Percentiles rank a stretch among this genome's conserved stretches.
phyloP scores from a whole-genome alignment of 2,113 vertebrate genomes.

The Mola mola region DNA sequence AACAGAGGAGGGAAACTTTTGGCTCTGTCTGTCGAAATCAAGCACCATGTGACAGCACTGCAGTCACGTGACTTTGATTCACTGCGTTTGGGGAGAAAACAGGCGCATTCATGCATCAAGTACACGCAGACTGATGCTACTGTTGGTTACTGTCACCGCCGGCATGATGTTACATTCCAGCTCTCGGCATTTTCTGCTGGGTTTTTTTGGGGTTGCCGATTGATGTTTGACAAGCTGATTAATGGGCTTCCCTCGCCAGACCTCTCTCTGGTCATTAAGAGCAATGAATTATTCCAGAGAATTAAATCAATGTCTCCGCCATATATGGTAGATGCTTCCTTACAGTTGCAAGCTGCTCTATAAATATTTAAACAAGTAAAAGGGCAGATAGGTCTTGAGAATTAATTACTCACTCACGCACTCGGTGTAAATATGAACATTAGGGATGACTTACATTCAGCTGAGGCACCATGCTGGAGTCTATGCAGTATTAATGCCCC shows the following conservation, averaged over 20 bases:
- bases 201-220: not conserved
- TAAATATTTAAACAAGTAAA: constrained; percentile 83
- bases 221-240: constrained; percentile 30
- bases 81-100: constrained; percentile 13
- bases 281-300: constrained; percentile 57
- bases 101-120: constrained; percentile 12
- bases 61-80: constrained; percentile 25
- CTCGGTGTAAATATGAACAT: constrained; percentile 77
- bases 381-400: constrained; percentile 79
- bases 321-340: constrained; percentile 29
- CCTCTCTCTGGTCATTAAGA: constrained; percentile 26
- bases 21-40: constrained; percentile 29
- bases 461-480: constrained; percentile 58
- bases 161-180: not conserved
- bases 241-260: constrained; percentile 17
- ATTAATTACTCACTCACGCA: constrained; percentile 80
- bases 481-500: constrained; percentile 78
- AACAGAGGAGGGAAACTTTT: constrained; percentile 42
- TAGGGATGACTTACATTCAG: constrained; percentile 56
- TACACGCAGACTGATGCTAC: not conserved
- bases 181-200: not conserved
- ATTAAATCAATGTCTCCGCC: constrained; percentile 52
- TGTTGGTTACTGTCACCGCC: not conserved
- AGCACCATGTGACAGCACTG: constrained; percentile 18
- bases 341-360: constrained; percentile 35